phyloP scores from a whole-genome alignment of 2,797 vertebrate genomes.

The Podarcis siculus region DNA sequence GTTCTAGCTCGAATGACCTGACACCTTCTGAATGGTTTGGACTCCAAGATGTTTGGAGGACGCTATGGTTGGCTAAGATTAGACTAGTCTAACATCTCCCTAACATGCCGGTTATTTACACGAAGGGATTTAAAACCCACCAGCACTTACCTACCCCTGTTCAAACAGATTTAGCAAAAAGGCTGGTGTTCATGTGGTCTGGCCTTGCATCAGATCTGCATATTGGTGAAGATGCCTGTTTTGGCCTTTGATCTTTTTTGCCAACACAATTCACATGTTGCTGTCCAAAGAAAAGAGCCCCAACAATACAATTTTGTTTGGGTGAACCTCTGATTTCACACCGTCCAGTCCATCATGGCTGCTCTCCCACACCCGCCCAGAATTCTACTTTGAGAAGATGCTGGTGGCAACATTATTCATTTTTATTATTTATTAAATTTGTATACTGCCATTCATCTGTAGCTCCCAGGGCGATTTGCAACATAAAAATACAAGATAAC shows the following conservation, averaged over 20 bases:
- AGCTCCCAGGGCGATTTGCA: too few species aligned
- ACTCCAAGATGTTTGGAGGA: too few species aligned
- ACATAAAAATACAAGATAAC: too few species aligned
- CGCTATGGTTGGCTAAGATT: neutral
- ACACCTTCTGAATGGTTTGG: too few species aligned
- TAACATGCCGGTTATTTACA: neutral
- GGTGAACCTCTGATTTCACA: neutral
- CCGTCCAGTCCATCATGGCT: neutral
- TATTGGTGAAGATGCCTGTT: neutral
- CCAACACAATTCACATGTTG: neutral
- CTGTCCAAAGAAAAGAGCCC: too few species aligned
- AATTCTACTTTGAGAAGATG: neutral
- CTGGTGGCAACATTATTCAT: neutral
- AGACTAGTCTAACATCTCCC: neutral
- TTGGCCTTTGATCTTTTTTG: neutral
- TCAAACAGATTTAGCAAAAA: neutral
- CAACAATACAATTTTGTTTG: neutral
- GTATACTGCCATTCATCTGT: too few species aligned
- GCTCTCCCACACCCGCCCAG: neutral
- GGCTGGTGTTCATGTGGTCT: neutral
- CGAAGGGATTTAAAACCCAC: neutral
- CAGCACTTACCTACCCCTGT: neutral
- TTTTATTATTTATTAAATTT: too few species aligned
- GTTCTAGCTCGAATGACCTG: too few species aligned
- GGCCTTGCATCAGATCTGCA: neutral